Evolutionary conservation across 2,888 invertebrate species (phyloP).

Genomic region (Phorcus lineatus): DNA sequence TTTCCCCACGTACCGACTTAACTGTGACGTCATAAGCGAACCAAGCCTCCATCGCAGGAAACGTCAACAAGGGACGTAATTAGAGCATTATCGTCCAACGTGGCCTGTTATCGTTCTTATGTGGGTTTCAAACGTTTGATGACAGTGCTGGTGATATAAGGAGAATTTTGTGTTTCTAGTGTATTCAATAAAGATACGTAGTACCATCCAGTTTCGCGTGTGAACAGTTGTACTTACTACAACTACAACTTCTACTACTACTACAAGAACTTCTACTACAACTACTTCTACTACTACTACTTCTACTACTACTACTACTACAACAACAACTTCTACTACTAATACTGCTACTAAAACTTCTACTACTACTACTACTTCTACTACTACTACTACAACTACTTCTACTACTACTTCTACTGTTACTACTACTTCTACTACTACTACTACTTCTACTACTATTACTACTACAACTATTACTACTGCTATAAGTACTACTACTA

Average conservation of each 20-base stretch:
- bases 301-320: background rate
- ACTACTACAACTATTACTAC: background rate
- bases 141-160: no score
- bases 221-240: no score
- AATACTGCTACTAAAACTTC: background rate
- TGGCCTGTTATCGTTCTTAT: no score
- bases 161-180: no score
- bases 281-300: conserved; percentile 1
- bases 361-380: conserved; percentile 1
- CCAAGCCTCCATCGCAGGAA: no score
- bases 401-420: background rate
- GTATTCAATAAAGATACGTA: no score
- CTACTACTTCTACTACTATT: background rate
- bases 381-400: conserved; percentile 15
- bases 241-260: background rate
- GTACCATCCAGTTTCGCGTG: no score
- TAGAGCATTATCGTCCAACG: no score
- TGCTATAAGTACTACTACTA: background rate
- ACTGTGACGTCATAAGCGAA: no score
- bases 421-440: background rate
- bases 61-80: no score
- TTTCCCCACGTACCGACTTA: no score
- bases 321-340: background rate
- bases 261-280: background rate
- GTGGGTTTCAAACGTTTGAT: no score